phyloP scores from a whole-genome alignment of 2,888 invertebrate species.

The Lumbricus terrestris region DNA sequence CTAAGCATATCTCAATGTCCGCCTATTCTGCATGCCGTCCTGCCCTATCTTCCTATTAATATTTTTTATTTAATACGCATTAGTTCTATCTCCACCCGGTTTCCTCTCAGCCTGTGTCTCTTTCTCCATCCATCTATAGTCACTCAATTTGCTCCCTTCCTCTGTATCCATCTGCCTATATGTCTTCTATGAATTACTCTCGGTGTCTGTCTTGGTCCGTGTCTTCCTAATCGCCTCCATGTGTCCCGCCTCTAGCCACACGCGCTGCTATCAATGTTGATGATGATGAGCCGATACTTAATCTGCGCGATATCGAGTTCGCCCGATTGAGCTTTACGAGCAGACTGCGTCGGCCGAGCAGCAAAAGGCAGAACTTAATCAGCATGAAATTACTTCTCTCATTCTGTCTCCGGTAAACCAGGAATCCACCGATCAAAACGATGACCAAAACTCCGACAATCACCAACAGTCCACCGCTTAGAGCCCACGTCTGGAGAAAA shows the following conservation, averaged over 20 bases:
- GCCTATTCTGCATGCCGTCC: no score
- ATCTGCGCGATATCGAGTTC: neutral
- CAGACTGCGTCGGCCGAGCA: neutral
- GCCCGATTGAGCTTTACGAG: neutral
- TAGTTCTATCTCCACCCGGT: neutral
- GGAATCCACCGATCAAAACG: neutral
- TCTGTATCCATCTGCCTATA: neutral
- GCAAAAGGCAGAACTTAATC: neutral
- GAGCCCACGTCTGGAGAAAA: neutral
- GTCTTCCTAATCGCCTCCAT: neutral
- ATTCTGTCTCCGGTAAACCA: neutral
- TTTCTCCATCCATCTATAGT: neutral
- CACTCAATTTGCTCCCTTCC: neutral
- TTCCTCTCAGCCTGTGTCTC: neutral
- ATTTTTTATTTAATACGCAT: no score
- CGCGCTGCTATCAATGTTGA: neutral
- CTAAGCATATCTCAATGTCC: no score
- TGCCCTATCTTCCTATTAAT: neutral
- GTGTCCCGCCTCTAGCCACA: neutral
- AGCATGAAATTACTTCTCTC: neutral
- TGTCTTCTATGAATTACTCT: neutral
- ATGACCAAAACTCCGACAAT: neutral
- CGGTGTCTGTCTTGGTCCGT: neutral
- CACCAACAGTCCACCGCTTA: neutral
- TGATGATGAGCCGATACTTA: neutral